phyloP scores from a whole-genome alignment of 2,888 invertebrate species.

The Troides helena region DNA sequence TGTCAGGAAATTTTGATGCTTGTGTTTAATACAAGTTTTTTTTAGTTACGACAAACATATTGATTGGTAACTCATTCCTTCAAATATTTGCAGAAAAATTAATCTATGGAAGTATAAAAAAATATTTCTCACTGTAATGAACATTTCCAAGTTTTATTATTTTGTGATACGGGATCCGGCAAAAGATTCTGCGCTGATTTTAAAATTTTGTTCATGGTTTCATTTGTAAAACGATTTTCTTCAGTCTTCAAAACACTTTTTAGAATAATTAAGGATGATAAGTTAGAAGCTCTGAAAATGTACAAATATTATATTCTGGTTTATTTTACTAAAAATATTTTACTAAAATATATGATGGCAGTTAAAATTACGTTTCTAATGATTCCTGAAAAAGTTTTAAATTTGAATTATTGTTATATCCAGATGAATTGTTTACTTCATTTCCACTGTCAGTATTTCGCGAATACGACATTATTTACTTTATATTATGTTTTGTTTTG shows the following conservation, averaged over 20 bases:
- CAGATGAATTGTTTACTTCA: not conserved
- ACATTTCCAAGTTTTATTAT: constrained; percentile 53
- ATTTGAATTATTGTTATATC: not conserved
- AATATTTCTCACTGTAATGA: constrained; percentile 46
- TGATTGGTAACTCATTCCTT: no score
- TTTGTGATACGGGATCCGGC: constrained; percentile 42
- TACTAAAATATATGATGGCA: no score
- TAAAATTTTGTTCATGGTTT: constrained; percentile 42
- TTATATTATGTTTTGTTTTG: no score
- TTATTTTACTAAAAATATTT: not conserved
- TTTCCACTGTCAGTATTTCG: not conserved
- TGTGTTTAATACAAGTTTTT: no score
- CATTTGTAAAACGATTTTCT: constrained; percentile 38
- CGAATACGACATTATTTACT: not conserved
- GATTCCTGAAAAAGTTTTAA: constrained; percentile 18
- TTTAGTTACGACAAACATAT: no score
- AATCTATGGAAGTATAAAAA: not conserved
- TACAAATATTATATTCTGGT: not conserved
- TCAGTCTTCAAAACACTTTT: constrained; percentile 51
- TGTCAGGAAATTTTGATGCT: no score
- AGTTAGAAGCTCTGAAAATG: constrained; percentile 54
- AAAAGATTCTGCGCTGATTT: constrained; percentile 43
- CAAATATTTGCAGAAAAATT: no score
- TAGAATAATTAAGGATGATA: constrained; percentile 48
- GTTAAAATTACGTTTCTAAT: constrained; percentile 31